Evolutionary conservation across 2,113 vertebrate species (phyloP).

Genomic region (Sapayoa aenigma): DNA sequence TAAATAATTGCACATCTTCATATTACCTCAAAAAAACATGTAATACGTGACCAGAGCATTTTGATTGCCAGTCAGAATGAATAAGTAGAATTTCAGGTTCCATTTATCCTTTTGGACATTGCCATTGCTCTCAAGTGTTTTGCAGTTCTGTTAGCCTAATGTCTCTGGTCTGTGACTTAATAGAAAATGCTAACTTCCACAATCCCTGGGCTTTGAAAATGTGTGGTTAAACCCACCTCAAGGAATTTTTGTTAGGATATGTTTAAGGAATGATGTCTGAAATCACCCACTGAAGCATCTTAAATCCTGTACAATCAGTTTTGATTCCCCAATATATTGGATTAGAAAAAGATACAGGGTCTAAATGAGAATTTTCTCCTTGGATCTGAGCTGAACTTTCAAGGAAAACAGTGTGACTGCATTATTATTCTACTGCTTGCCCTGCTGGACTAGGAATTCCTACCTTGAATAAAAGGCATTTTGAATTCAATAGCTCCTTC

Average conservation of each 20-base stretch:
- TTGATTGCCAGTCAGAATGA: neutral
- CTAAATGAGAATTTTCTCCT: neutral
- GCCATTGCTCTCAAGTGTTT: neutral
- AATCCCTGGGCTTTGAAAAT: neutral
- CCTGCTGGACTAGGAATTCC: neutral
- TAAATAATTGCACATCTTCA: neutral
- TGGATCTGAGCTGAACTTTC: neutral
- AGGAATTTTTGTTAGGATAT: neutral
- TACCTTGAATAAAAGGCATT: neutral
- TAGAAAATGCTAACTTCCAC: neutral
- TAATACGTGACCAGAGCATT: neutral
- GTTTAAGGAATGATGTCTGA: neutral
- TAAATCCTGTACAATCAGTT: neutral
- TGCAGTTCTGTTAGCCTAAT: neutral
- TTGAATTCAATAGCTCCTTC: constrained; percentile 55
- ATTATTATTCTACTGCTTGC: neutral
- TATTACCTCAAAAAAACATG: neutral
- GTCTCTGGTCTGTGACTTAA: neutral
- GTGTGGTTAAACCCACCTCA: neutral
- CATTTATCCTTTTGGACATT: neutral
- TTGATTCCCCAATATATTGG: neutral
- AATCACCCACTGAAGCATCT: neutral
- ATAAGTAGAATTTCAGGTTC: neutral
- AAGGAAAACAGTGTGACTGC: neutral
- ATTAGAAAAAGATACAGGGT: neutral